Base-by-base conservation (phyloP, 2,888 invertebrate genomes). In the Pristionchus mayeri region DNA sequence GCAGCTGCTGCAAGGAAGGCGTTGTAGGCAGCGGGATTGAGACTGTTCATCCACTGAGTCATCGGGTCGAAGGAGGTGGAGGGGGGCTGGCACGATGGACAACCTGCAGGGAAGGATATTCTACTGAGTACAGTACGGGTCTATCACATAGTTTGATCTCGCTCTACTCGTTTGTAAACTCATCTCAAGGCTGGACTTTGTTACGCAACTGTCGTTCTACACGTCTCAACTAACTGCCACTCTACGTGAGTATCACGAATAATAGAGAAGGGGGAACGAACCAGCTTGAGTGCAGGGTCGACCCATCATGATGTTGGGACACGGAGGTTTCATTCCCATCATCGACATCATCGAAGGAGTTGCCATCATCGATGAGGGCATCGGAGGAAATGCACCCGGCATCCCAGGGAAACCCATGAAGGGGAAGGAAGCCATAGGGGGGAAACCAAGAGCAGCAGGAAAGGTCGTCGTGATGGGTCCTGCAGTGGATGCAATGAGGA, bases 321-420 rank as follows among this genome's bases (percentile, higher is more conserved):
- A 88, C 3, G 86, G 86, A 3, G 88, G 88, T 30, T 86, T 88
- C 71, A 71, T 71, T 71, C 71, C 71, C 71, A 71, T 71, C 71
- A 71, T 40, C 7, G 71, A 71, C 71, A 71, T 71, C n/a, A 85
- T 60, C 71, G 87, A 88, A 16, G 88, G 88, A 54, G 85, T 84
- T 21, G 86, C 60, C 88, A 88, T 86, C 83, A 67, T 63, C 83
- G 86, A 86, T 4, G 87, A 71, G 9, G 86, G 79, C 78, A 88
- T 87, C 7, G 87, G 71, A 71, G 85, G 85, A 85, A 88, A 86
- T n/a, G 85, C 85, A 76, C 86, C 87, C 2, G 86, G 85, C 86
- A 87, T 87, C 86, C 87, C 86, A 54, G 88, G 87, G 21, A 80
- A 63, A 85, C 86, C 84, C 87, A 89, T 75, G 87, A 87, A 50